These are phyloP conservation scores for Xiphydria camelus DNA, from an alignment of 2,888 invertebrate genomes.

Conservation along the genomic window DNA sequence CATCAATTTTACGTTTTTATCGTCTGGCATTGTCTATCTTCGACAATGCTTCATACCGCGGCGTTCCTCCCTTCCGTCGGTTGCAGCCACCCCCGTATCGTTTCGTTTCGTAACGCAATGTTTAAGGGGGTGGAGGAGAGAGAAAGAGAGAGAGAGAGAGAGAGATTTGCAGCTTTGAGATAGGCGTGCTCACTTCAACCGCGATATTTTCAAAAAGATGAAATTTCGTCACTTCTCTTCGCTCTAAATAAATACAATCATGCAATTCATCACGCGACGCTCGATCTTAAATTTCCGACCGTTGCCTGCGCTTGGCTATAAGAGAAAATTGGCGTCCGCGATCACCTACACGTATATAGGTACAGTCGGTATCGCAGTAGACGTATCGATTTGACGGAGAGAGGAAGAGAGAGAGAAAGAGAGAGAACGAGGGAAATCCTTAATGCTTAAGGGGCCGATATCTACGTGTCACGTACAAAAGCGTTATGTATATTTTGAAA, in stretches of 20 bases:
- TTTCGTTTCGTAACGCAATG: conserved; percentile 7
- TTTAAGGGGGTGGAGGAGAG: conserved; percentile 3
- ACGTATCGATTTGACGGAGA: no score
- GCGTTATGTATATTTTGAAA: conserved; percentile 29
- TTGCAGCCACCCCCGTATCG: conserved; percentile 14
- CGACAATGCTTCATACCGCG: conserved; percentile 42
- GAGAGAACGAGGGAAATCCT: conserved; percentile 26
- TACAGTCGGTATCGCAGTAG: no score
- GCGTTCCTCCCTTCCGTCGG: conserved; percentile 16
- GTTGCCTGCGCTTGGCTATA: no score
- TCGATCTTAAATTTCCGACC: no score
- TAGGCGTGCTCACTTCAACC: conserved; percentile 4
- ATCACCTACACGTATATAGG: no score
- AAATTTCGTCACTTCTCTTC: conserved; percentile 14
- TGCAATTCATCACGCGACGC: no score
- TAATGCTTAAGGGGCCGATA: conserved; percentile 27
- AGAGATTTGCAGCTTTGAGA: no score
- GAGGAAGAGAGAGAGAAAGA: no score
- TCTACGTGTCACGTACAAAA: conserved; percentile 34
- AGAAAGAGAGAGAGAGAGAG: conserved; percentile 6
- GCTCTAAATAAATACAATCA: no score
- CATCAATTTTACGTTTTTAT: conserved; percentile 58
- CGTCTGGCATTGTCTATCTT: conserved; percentile 53
- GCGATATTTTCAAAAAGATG: conserved; percentile 17
- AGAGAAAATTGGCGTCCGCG: no score